A percentile compares a stretch with the other conserved stretches of the same genome.
phyloP scores from a whole-genome alignment of 2,888 invertebrate species.

The Ochropacha duplaris region DNA sequence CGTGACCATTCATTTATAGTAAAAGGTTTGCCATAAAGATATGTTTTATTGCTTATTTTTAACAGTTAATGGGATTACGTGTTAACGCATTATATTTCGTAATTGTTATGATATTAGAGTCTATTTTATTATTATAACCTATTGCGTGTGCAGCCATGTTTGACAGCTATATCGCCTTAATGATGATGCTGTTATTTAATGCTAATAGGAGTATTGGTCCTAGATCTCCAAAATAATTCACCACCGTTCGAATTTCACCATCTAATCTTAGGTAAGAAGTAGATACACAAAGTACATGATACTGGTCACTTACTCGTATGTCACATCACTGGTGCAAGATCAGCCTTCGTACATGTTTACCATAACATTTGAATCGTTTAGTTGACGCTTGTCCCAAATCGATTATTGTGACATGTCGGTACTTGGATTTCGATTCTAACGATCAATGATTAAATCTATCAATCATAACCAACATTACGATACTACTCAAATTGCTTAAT shows the following conservation, averaged over 20 bases:
- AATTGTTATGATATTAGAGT: neutral
- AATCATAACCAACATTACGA: neutral
- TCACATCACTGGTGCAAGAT: conserved; percentile 7
- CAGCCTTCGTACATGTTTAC: conserved; percentile 14
- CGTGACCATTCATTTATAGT: neutral
- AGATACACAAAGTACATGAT: conserved; percentile 8
- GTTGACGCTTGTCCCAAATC: conserved; percentile 44
- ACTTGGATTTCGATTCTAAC: neutral
- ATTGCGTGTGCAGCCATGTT: neutral
- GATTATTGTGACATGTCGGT: conserved; percentile 34
- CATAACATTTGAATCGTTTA: conserved; percentile 35
- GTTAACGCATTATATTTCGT: neutral
- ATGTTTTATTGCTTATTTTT: neutral
- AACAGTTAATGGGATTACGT: neutral
- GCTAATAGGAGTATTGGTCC: neutral
- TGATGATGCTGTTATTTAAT: neutral
- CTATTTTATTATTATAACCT: neutral
- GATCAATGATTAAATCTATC: neutral
- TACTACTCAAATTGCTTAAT: neutral
- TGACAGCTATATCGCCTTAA: neutral
- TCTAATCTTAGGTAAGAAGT: conserved; percentile 23
- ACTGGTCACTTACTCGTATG: conserved; percentile 32
- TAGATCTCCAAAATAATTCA: conserved; percentile 10
- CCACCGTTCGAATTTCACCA: conserved; percentile 21
- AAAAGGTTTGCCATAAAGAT: neutral